These are phyloP conservation scores for Bergia sp. DNA, from an alignment of 92 coral and sea anemone genomes.

Conservation along the genomic window DNA sequence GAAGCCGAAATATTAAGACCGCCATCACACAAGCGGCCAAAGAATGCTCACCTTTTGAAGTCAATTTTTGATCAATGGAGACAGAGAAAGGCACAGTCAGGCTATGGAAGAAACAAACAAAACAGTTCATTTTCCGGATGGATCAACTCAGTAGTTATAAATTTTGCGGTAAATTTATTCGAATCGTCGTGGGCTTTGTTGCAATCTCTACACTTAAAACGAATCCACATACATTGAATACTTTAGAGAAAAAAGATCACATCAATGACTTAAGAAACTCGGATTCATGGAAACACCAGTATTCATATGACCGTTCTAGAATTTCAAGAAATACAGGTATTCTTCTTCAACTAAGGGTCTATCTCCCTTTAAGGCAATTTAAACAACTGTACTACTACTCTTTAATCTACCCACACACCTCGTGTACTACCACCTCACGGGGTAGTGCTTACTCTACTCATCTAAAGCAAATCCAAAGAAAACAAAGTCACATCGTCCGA, in stretches of 20 bases:
- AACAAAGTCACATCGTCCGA: neutral
- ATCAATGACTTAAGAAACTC: neutral
- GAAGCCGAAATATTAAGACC: neutral
- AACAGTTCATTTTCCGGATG: neutral
- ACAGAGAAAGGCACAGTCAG: neutral
- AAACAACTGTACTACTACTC: neutral
- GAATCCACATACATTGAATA: neutral
- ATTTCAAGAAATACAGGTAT: neutral
- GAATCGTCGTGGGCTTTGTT: no score
- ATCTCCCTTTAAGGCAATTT: neutral
- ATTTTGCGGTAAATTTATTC: no score
- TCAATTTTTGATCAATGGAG: neutral
- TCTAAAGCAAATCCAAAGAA: conserved; percentile 15
- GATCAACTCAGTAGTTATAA: neutral
- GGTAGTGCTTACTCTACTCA: conserved; percentile 6
- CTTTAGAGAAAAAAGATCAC: neutral
- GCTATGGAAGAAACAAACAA: neutral
- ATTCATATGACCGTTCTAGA: neutral
- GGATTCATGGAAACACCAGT: neutral
- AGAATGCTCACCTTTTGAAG: neutral
- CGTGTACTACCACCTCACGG: neutral
- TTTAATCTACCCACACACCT: neutral
- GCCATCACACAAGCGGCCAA: neutral
- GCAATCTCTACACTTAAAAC: neutral
- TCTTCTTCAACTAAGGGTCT: neutral